Conservation (phyloP, 2,888 invertebrate species). For the Acleris literana region DNA sequence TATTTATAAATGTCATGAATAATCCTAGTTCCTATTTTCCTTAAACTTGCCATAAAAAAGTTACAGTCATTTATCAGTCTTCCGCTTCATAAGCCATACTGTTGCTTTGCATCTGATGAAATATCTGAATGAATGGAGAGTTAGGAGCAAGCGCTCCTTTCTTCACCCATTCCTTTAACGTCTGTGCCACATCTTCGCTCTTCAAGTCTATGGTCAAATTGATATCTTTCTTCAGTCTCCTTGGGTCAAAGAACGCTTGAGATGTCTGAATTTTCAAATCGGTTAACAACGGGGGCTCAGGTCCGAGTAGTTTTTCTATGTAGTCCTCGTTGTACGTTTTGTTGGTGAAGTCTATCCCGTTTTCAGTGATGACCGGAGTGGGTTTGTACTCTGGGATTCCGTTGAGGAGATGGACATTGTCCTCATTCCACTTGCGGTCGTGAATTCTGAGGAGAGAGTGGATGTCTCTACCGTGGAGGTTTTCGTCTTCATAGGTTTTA, state of each 20-base stretch:
- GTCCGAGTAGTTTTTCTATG: slow-evolving; percentile 60
- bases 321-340: slow-evolving; percentile 56
- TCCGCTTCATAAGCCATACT: slow-evolving; percentile 31
- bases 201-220: slow-evolving; percentile 55
- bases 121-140: slow-evolving; percentile 61
- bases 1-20: no score
- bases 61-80: slow-evolving; percentile 1
- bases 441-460: slow-evolving; percentile 60
- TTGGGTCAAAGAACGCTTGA: slow-evolving; percentile 54
- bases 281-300: slow-evolving; percentile 61
- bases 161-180: slow-evolving; percentile 55
- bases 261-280: slow-evolving; percentile 54
- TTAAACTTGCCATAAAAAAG: no score
- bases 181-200: slow-evolving; percentile 57
- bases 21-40: no score
- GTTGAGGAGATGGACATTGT: slow-evolving; percentile 52
- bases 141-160: slow-evolving; percentile 58
- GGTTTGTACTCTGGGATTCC: slow-evolving; percentile 56
- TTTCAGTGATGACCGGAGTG: slow-evolving; percentile 49
- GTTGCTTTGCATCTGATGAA: slow-evolving; percentile 62
- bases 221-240: slow-evolving; percentile 54
- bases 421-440: slow-evolving; percentile 47
- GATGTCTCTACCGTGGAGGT: slow-evolving; percentile 61
- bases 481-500: slow-evolving; percentile 52
- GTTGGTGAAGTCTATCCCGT: slow-evolving; percentile 69